These are phyloP conservation scores for Calypte anna DNA, from an alignment of 2,113 vertebrate species.

Conservation along the genomic window DNA sequence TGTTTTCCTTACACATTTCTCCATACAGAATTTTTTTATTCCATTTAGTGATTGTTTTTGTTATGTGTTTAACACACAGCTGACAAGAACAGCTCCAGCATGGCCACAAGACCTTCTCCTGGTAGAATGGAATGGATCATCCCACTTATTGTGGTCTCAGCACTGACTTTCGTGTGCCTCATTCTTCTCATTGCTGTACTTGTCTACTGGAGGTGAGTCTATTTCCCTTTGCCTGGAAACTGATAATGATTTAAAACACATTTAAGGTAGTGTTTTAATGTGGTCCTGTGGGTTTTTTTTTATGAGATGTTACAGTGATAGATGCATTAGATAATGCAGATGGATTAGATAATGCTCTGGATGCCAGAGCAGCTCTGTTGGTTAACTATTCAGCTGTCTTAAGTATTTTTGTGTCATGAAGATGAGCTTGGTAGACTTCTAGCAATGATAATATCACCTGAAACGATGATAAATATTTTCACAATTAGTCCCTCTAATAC, in stretches of 20 bases:
- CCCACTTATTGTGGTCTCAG: slow-evolving; percentile 94
- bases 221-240: neutral
- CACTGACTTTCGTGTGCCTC: slow-evolving; percentile 95
- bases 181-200: slow-evolving; percentile 94
- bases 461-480: neutral
- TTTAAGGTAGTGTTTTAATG: neutral
- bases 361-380: neutral
- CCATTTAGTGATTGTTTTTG: slow-evolving; percentile 10
- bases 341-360: neutral
- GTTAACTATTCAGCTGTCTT: neutral
- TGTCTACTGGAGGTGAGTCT: slow-evolving; percentile 96
- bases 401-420: neutral
- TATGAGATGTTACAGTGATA: neutral
- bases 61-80: slow-evolving; percentile 69
- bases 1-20: neutral
- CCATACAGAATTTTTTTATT: neutral
- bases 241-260: neutral
- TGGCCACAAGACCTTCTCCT: slow-evolving; percentile 82
- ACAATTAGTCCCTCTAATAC: neutral
- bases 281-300: neutral
- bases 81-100: slow-evolving; percentile 84
- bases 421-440: neutral
- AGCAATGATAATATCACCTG: neutral
- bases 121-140: slow-evolving; percentile 97
- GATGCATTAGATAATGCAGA: neutral